Evolutionary conservation across 1,140 invertebrate species (phyloP), one percentile per base, ranked within the genome.

Genomic region (Magallana gigas): DNA sequence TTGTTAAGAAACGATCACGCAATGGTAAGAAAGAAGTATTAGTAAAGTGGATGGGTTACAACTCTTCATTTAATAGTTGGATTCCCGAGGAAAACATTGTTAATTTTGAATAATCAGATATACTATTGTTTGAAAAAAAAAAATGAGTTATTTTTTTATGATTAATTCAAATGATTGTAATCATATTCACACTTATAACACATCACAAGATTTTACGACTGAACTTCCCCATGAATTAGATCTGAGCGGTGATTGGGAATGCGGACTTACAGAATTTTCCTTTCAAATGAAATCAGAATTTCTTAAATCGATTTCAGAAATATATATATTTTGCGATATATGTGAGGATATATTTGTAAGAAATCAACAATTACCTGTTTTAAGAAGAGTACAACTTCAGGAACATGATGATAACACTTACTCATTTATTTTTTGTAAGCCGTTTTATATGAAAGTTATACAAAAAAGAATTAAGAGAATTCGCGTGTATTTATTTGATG

Each of bases 11-110:
- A 18, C 36, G 83, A 58, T 11, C 23, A 16, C 56, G 57, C 23
- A 14, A 58, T 58, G 58, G 56, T 57, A 57, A 59, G n/a, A 84
- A 57, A n/a, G 83, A 84, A 59, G 56, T 57, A 16, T 57, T 84
- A 23, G 83, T 84, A 8, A 57, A 59, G 23, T 84, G 83, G 83
- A 57, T 58, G 57, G 83, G 83, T 58, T 84, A 59, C 56, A 36
- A 36, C 11, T 58, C 56, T 16, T 16, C 56, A 18, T 84, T 84
- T 29, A 59, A 84, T 84, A 58, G 48, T 23, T 84, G 83, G 83
- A 84, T 84, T 58, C 83, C 58, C 9, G 36, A 84, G 29, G 71
- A 76, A 76, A 76, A 76, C 36, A 76, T 18, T 23, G 9, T 23
- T 76, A 76, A 76, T 76, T 36, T 76, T 18, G n/a, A 76, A 18